A percentile compares a stretch with the other conserved stretches of the same genome.
phyloP scores from a whole-genome alignment of 1,140 invertebrate species.

The Rhynchophorus ferrugineus region DNA sequence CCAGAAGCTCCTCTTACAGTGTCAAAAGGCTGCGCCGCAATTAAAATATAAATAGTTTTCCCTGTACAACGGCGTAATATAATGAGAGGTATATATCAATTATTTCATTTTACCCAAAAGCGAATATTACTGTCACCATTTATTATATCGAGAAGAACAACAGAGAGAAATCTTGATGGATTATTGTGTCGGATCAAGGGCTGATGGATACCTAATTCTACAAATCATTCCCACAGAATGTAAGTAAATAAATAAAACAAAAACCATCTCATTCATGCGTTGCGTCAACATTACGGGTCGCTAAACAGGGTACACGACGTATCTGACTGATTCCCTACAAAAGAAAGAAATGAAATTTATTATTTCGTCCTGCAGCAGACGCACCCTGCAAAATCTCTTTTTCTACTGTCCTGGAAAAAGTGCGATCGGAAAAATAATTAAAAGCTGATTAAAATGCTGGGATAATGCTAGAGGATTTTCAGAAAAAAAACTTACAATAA shows the following conservation, averaged over 20 bases:
- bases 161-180: slow-evolving; percentile 37
- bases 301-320: slow-evolving; percentile 30
- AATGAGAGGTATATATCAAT: too few relatives aligned
- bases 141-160: too few relatives aligned
- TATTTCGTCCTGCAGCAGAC: slow-evolving; percentile 10
- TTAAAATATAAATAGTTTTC: too few relatives aligned
- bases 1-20: too few relatives aligned
- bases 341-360: slow-evolving; percentile 29
- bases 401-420: slow-evolving; percentile 13
- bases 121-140: too few relatives aligned
- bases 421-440: slow-evolving; percentile 3
- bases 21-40: too few relatives aligned
- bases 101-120: too few relatives aligned
- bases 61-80: too few relatives aligned
- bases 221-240: slow-evolving; percentile 25
- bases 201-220: slow-evolving; percentile 24
- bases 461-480: slow-evolving; percentile 1
- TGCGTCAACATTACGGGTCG: slow-evolving; percentile 37
- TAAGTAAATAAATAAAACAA: too few relatives aligned
- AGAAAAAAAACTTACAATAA: slow-evolving; percentile 15
- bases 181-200: slow-evolving; percentile 13
- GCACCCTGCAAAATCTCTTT: slow-evolving; percentile 2
- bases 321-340: slow-evolving; percentile 33
- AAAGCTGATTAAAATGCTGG: background rate
- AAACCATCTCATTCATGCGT: slow-evolving; percentile 28